Percentiles rank a stretch among this genome's conserved stretches.
phyloP scores from a whole-genome alignment of 2,888 invertebrate species.

The Tuta absoluta region DNA sequence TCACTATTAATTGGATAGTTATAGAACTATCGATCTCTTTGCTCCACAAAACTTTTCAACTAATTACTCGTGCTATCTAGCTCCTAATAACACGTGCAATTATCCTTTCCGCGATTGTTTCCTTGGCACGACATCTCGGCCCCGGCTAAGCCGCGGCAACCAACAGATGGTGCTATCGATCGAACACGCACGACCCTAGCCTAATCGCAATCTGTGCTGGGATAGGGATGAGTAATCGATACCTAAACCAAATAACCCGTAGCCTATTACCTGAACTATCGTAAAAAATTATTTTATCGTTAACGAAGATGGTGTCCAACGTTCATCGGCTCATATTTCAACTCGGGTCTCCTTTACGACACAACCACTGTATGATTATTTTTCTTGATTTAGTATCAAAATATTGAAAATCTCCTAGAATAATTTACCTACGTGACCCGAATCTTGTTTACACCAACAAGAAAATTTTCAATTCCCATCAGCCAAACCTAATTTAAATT shows the following conservation, averaged over 20 bases:
- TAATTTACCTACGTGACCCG: background rate
- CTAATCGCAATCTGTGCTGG: conserved; percentile 64
- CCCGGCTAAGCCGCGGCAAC: conserved; percentile 17
- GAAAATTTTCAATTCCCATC: background rate
- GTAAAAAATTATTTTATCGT: no score
- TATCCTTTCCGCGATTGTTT: background rate
- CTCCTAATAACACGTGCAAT: conserved; percentile 11
- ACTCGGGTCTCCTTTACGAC: no score
- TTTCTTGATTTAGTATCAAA: no score
- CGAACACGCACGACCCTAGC: conserved; percentile 35
- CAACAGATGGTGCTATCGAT: conserved; percentile 29
- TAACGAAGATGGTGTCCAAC: no score
- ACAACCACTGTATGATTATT: no score
- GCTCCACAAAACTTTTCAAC: background rate
- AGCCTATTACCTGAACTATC: no score
- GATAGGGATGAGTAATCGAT: background rate
- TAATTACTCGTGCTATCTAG: background rate
- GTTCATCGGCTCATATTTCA: no score
- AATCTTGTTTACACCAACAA: background rate
- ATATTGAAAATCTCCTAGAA: background rate
- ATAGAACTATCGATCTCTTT: no score
- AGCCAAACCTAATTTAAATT: background rate
- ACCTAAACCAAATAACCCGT: no score
- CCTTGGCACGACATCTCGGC: background rate
- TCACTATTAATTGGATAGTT: no score